Conservation (phyloP, 1,140 invertebrate species). For the Frieseomelitta varia region DNA sequence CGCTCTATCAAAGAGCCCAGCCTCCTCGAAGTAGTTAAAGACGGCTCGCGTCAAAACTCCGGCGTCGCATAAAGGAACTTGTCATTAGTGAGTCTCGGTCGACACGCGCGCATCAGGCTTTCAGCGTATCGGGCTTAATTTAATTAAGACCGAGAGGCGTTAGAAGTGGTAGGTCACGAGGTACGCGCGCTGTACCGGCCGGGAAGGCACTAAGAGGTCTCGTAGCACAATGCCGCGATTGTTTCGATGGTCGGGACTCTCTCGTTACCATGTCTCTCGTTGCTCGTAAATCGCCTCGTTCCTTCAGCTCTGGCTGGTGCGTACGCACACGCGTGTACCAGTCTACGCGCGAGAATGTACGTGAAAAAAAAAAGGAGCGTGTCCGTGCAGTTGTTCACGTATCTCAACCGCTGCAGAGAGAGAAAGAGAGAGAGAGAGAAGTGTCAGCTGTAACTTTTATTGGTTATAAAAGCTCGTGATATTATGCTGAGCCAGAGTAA, state of each 20-base stretch:
- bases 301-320: neutral
- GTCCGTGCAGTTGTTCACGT: constrained; percentile 53
- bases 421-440: constrained; percentile 53
- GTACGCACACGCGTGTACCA: neutral
- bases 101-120: constrained; percentile 23
- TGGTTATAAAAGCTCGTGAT: constrained; percentile 77
- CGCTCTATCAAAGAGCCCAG: neutral
- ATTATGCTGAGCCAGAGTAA: constrained; percentile 75
- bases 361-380: constrained; percentile 32
- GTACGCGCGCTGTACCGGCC: constrained; percentile 7
- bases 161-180: constrained; percentile 33
- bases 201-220: constrained; percentile 48
- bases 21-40: neutral
- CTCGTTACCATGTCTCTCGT: constrained; percentile 64
- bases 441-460: constrained; percentile 79
- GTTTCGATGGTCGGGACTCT: constrained; percentile 49
- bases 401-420: constrained; percentile 57
- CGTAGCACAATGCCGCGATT: constrained; percentile 61
- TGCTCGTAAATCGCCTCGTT: constrained; percentile 67
- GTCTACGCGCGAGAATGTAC: neutral
- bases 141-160: constrained; percentile 49
- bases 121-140: constrained; percentile 54
- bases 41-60: neutral
- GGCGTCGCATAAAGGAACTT: neutral
- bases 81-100: neutral